Conservation (phyloP, 2,888 invertebrate genomes). For the Spialia ferax region DNA sequence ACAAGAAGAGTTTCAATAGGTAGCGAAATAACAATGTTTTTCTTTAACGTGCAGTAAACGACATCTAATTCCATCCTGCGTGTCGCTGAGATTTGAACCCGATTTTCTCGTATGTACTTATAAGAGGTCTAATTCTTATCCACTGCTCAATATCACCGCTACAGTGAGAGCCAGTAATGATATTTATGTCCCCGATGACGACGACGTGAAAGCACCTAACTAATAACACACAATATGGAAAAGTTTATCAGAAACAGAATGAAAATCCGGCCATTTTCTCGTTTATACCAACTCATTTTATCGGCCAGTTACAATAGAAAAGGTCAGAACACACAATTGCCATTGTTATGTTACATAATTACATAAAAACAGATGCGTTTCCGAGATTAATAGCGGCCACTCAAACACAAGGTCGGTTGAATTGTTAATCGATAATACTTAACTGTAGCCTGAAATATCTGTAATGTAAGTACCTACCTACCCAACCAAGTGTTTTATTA, state of each 20-base stretch:
- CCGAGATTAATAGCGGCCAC: slow-evolving; percentile 20
- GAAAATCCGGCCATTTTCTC: neutral
- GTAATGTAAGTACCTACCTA: neutral
- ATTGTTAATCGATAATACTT: slow-evolving; percentile 13
- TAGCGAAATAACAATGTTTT: too few relatives aligned
- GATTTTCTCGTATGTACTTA: too few relatives aligned
- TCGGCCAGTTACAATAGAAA: slow-evolving; percentile 3
- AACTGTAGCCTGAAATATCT: slow-evolving; percentile 6
- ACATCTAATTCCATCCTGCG: too few relatives aligned
- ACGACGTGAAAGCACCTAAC: too few relatives aligned
- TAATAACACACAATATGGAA: neutral
- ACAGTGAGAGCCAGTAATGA: too few relatives aligned
- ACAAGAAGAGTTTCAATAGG: too few relatives aligned
- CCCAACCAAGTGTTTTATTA: slow-evolving; percentile 5
- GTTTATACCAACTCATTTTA: neutral
- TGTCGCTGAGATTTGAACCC: too few relatives aligned
- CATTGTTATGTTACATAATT: slow-evolving; percentile 21
- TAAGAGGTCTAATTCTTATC: too few relatives aligned
- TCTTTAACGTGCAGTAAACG: too few relatives aligned
- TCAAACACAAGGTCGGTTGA: slow-evolving; percentile 14
- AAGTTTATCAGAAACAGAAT: neutral
- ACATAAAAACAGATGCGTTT: slow-evolving; percentile 40
- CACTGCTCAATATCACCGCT: too few relatives aligned
- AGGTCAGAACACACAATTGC: slow-evolving; percentile 11
- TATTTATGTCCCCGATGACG: too few relatives aligned